Conservation (phyloP, 2,113 vertebrate genomes). For the Fukomys damarensis region DNA sequence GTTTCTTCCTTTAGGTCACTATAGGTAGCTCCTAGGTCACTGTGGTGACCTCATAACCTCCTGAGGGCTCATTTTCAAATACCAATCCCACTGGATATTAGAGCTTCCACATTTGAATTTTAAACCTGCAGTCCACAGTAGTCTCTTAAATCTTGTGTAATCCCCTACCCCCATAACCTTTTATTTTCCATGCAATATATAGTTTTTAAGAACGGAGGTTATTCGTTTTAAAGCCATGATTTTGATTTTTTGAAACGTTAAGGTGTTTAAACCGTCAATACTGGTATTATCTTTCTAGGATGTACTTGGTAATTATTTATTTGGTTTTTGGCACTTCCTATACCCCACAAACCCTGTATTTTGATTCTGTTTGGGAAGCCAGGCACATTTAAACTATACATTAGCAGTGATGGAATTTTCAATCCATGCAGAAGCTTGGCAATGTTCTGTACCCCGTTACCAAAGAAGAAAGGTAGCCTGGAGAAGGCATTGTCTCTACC, state of each 20-base stretch:
- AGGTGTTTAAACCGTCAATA: background rate
- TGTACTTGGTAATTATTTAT: background rate
- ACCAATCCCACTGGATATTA: background rate
- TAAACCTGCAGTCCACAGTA: background rate
- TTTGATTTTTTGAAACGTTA: background rate
- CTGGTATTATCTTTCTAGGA: background rate
- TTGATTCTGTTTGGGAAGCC: background rate
- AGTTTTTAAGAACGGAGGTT: background rate
- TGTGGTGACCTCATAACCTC: background rate
- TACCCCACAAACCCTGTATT: background rate
- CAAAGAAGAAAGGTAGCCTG: background rate
- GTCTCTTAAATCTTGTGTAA: background rate
- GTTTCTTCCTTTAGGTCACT: background rate
- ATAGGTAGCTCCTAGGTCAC: background rate
- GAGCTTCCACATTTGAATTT: background rate
- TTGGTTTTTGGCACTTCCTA: background rate
- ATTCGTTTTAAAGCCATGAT: background rate
- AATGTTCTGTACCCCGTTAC: rapidly evolving
- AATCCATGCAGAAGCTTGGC: background rate
- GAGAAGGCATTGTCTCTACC: background rate
- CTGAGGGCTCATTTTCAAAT: background rate
- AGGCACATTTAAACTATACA: background rate
- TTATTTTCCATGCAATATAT: constrained; percentile 5
- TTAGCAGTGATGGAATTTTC: background rate
- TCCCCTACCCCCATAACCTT: background rate